phyloP scores from a whole-genome alignment of 2,797 vertebrate genomes.

The Cryptoblepharus egeriae region DNA sequence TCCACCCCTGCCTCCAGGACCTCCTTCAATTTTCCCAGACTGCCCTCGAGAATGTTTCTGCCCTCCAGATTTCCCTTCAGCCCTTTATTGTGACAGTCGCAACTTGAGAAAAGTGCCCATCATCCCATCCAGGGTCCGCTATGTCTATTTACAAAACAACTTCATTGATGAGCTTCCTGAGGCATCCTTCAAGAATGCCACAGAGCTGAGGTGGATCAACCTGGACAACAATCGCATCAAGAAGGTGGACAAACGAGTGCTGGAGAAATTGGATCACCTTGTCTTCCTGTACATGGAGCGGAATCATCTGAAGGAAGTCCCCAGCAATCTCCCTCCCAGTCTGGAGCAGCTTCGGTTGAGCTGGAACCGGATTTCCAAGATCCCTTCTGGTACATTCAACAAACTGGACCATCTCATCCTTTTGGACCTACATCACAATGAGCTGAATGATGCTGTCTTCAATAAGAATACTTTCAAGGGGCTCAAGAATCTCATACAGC shows the following conservation, averaged over 20 bases:
- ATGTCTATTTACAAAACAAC: constrained; percentile 97
- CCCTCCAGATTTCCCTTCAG: constrained; percentile 86
- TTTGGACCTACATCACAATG: constrained; percentile 93
- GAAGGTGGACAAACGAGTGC: constrained; percentile 87
- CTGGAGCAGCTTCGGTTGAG: constrained; percentile 94
- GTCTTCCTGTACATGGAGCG: constrained; percentile 89
- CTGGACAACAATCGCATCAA: constrained; percentile 94
- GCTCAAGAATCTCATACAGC: constrained; percentile 92
- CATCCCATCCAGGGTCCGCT: constrained; percentile 89
- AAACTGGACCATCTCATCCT: constrained; percentile 90
- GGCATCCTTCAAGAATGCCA: constrained; percentile 90
- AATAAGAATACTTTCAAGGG: constrained; percentile 90
- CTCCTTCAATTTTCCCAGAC: constrained; percentile 85
- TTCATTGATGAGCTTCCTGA: constrained; percentile 90
- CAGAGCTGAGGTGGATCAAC: constrained; percentile 91
- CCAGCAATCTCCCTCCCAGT: constrained; percentile 84
- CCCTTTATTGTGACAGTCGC: constrained; percentile 96
- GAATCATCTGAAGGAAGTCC: constrained; percentile 92
- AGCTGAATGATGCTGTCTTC: constrained; percentile 86
- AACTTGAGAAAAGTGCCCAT: constrained; percentile 90
- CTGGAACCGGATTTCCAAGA: constrained; percentile 91
- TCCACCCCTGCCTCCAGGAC: constrained; percentile 87
- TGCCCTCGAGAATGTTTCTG: constrained; percentile 92
- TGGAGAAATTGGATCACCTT: constrained; percentile 88
- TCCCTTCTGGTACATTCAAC: constrained; percentile 87